Percentiles rank a stretch among this genome's conserved stretches.
Evolutionary conservation across 2,888 invertebrate genomes (phyloP).

Genomic region (Melanotus villosus): DNA sequence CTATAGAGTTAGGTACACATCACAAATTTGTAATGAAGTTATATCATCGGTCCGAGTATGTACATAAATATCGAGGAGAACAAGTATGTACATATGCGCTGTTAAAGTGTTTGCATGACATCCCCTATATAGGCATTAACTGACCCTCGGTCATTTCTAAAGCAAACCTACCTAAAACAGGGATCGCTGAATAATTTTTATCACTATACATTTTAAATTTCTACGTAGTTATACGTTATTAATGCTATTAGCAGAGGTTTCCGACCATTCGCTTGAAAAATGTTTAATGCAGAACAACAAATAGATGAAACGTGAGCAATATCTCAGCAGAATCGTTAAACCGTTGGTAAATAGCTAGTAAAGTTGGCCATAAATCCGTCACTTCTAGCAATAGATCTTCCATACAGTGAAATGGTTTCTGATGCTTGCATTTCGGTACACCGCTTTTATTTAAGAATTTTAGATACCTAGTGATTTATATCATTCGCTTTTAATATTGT

Average conservation of each 20-base stretch:
- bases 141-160: not conserved
- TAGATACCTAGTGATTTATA: conserved; percentile 45
- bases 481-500: conserved; percentile 13
- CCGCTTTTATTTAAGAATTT: conserved; percentile 56
- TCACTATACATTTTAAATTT: not conserved
- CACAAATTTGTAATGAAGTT: conserved; percentile 5
- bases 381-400: conserved; percentile 57
- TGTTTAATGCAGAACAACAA: conserved; percentile 32
- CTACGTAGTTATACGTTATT: not conserved
- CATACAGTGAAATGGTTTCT: conserved; percentile 59
- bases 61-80: not conserved
- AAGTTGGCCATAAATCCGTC: conserved; percentile 61
- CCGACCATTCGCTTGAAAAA: not conserved
- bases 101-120: conserved; percentile 10
- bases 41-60: not conserved
- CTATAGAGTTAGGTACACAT: not conserved
- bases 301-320: conserved; percentile 40
- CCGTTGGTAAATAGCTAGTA: conserved; percentile 59
- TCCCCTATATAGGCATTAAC: not conserved
- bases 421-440: conserved; percentile 57
- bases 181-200: not conserved
- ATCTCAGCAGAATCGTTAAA: conserved; percentile 55
- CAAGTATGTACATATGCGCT: not conserved
- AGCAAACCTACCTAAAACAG: not conserved
- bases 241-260: no score